Base-by-base conservation (phyloP, 2,113 vertebrate genomes). In the Sapayoa aenigma region DNA sequence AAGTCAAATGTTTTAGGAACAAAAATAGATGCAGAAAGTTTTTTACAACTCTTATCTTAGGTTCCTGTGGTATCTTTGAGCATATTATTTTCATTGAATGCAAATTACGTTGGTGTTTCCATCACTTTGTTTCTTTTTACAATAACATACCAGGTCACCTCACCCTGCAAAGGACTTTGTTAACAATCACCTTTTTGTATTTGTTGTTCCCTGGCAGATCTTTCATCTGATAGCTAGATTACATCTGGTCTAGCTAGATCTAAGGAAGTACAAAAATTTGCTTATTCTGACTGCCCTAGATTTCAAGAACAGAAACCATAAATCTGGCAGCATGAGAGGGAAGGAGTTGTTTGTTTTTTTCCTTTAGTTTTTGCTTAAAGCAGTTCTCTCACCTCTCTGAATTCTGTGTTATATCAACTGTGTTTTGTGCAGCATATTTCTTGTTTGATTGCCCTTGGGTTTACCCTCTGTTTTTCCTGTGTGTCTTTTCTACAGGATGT, bases 241-340 rank as follows among this genome's bases (percentile, higher is more conserved):
- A 52, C 46, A 88, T 84, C 68, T 96, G 25, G 22, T 78, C 65
- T 68, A 81, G 22, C 44, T 87, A 93, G 42, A 81, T 59, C 44
- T 80, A 72, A 83, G 60, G 69, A 90, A 86, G 44, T 93, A 65
- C 49, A 56, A 91, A 66, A 79, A 53, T 66, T 58, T 87, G 50
- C 12, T 87, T 93, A 33, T 90, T 84, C 56, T 90, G 65, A 72
- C 31, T 90, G 81, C 49, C 63, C 83, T 93, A 90, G 44, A 58
- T 96, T 81, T 96, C 60, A 90, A n/a, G 41, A 92, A n/a, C 65
- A 92, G 76, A 88, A 95, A 49, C 24, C 25, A 37, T 84, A 65
- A 93, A 80, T 79, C 47, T 75, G 72, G 22, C 47, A 63, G 33
- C 21, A 59, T 52, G 24, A 63, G 27, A 21, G 71, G 55, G 44